These are phyloP conservation scores for Upupa epops DNA, from an alignment of 2,113 vertebrate species.

Conservation along the genomic window DNA sequence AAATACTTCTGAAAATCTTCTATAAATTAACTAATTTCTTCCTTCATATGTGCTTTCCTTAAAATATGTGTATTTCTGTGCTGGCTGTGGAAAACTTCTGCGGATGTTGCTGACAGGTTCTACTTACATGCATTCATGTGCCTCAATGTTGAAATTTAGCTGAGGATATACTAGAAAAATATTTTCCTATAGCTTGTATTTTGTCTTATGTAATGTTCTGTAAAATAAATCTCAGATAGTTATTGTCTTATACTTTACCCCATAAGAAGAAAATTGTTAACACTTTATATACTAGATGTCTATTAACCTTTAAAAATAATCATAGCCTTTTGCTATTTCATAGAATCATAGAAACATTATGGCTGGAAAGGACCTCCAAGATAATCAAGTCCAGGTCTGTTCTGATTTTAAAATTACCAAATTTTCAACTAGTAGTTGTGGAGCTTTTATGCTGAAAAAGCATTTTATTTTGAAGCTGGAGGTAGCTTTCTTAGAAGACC, in stretches of 20 bases:
- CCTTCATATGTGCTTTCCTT: neutral
- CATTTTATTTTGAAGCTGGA: too few relatives aligned
- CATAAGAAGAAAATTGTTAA: neutral
- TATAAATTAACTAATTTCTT: neutral
- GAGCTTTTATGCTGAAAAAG: too few relatives aligned
- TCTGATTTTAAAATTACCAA: too few relatives aligned
- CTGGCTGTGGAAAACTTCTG: neutral
- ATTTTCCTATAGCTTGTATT: neutral
- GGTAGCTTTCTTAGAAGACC: too few relatives aligned
- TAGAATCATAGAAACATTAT: too few relatives aligned
- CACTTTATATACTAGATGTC: neutral
- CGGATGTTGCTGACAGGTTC: neutral
- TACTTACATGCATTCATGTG: neutral
- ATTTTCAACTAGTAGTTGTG: too few relatives aligned
- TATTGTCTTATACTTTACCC: neutral
- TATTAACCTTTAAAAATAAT: neutral
- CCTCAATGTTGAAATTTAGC: neutral
- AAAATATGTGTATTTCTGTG: neutral
- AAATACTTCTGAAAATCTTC: neutral
- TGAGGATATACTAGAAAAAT: neutral
- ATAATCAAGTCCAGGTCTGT: too few relatives aligned
- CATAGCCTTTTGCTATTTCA: neutral
- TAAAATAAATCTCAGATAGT: neutral
- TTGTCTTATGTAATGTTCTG: neutral
- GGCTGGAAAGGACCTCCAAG: too few relatives aligned